These are phyloP conservation scores for Passer domesticus DNA, from an alignment of 2,113 vertebrate species.

Conservation along the genomic window DNA sequence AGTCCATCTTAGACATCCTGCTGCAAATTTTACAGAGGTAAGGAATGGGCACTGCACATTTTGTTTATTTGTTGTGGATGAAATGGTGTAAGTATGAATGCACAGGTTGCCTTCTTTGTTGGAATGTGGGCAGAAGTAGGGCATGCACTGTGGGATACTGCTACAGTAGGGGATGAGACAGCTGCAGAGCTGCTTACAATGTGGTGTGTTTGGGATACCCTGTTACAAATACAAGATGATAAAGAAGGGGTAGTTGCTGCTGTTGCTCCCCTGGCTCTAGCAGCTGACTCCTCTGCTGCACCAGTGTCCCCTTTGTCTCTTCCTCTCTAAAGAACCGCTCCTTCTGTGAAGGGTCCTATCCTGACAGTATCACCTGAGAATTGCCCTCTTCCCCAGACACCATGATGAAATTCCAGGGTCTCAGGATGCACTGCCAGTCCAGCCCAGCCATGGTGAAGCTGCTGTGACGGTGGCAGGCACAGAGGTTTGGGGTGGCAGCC, in stretches of 20 bases:
- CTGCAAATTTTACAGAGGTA: not conserved
- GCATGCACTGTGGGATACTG: fast-evolving
- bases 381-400: not conserved
- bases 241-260: fast-evolving
- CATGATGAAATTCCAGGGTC: not conserved
- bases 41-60: fast-evolving
- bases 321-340: not conserved
- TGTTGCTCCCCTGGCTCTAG: not conserved
- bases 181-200: not conserved
- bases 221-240: not conserved
- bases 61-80: not conserved
- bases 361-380: not conserved
- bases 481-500: not conserved
- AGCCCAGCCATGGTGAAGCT: not conserved
- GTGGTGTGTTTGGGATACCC: not conserved
- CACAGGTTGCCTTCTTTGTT: no score
- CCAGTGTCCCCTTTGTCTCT: no score
- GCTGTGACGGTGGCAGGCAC: not conserved
- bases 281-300: not conserved
- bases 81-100: fast-evolving
- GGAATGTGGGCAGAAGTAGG: not conserved
- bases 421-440: not conserved
- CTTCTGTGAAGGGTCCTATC: not conserved
- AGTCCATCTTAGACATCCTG: not conserved
- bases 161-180: fast-evolving